A percentile compares a stretch with the other conserved stretches of the same genome.
Evolutionary conservation across 1,140 invertebrate species (phyloP).

Genomic region (Heterodera schachtii): DNA sequence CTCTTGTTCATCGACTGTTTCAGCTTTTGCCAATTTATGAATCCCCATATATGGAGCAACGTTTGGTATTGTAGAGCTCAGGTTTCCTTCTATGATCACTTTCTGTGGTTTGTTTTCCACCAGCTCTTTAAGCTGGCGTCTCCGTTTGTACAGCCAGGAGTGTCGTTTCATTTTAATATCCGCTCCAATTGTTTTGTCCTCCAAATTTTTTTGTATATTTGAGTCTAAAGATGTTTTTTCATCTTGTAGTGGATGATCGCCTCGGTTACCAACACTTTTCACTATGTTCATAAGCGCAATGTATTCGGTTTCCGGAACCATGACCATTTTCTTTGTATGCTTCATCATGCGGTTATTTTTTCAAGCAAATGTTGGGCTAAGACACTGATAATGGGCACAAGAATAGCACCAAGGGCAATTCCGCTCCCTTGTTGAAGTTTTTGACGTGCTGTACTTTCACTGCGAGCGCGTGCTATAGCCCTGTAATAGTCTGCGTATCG

Average conservation of each 20-base stretch:
- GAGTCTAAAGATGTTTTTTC: neutral
- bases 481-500: too few species aligned
- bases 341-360: slow-evolving; percentile 11
- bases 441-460: slow-evolving; percentile 31
- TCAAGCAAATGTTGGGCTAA: slow-evolving; percentile 10
- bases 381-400: slow-evolving; percentile 7
- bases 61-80: neutral
- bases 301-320: too few species aligned
- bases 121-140: neutral
- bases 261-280: too few species aligned
- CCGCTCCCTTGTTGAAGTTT: neutral
- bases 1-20: too few species aligned
- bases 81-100: neutral
- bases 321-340: too few species aligned
- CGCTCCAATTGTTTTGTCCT: neutral
- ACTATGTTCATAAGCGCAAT: too few species aligned
- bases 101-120: slow-evolving; percentile 18
- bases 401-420: neutral
- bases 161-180: neutral
- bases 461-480: slow-evolving; percentile 6
- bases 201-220: neutral
- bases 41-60: slow-evolving; percentile 3
- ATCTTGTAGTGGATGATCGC: neutral
- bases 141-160: too few species aligned
- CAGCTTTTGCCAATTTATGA: neutral